These are phyloP conservation scores for Etheostoma cragini DNA, from an alignment of 2,113 vertebrate species.

Conservation along the genomic window DNA sequence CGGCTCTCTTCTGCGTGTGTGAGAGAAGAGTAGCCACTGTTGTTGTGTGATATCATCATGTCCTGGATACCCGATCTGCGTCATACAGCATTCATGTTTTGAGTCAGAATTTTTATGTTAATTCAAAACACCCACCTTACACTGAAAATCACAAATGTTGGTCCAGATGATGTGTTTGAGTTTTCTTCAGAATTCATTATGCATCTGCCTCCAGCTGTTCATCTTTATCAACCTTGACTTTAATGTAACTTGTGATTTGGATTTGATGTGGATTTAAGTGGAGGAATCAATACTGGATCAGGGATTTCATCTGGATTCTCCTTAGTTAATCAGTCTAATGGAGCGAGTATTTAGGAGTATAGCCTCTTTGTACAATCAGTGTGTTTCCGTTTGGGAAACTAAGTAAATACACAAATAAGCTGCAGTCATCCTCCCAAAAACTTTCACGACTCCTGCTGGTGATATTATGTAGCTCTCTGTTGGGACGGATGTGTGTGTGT, in stretches of 20 bases:
- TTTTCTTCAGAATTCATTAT: conserved; percentile 21
- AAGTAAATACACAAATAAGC: conserved; percentile 39
- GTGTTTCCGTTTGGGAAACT: conserved; percentile 23
- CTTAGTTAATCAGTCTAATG: conserved; percentile 66
- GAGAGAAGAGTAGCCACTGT: background rate
- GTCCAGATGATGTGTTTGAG: conserved; percentile 16
- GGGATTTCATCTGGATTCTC: conserved; percentile 61
- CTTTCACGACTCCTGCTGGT: conserved; percentile 24
- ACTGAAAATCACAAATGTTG: background rate
- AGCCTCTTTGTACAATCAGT: conserved; percentile 23
- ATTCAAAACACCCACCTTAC: background rate
- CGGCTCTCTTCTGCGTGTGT: background rate
- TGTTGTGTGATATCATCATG: conserved; percentile 3
- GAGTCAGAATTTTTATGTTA: conserved; percentile 6
- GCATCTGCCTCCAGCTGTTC: conserved; percentile 18
- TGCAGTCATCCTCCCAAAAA: conserved; percentile 51
- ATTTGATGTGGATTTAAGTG: conserved; percentile 53
- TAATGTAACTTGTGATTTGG: conserved; percentile 51
- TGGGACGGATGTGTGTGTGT: conserved; percentile 2
- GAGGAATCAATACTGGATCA: conserved; percentile 50
- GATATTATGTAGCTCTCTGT: conserved; percentile 32
- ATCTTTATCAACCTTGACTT: conserved; percentile 56
- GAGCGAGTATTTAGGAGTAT: conserved; percentile 39
- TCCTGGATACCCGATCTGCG: background rate
- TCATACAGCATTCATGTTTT: background rate